Conservation (phyloP, 1,140 invertebrate genomes). For the Carposina sasakii region DNA sequence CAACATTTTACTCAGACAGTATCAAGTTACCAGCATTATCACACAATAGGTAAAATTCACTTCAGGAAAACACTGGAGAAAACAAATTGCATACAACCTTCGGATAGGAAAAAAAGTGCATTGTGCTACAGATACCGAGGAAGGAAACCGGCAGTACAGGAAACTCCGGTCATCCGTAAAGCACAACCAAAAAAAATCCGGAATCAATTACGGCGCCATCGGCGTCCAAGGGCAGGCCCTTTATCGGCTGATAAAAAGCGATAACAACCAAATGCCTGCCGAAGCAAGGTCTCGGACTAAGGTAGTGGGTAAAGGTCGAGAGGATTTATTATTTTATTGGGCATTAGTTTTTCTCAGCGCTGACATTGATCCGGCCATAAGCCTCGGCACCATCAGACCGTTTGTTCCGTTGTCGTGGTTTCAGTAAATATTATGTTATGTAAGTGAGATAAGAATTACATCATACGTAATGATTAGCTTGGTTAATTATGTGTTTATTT, state of each 20-base stretch:
- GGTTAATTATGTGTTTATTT: too few relatives aligned
- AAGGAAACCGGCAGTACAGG: slow-evolving; percentile 47
- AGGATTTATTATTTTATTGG: background rate
- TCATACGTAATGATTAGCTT: too few relatives aligned
- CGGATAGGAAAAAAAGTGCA: slow-evolving; percentile 18
- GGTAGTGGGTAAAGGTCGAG: background rate
- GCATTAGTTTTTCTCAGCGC: background rate
- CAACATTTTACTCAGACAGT: too few relatives aligned
- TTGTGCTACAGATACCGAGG: slow-evolving; percentile 44
- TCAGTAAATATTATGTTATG: too few relatives aligned
- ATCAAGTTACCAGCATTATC: too few relatives aligned
- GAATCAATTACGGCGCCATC: slow-evolving; percentile 49
- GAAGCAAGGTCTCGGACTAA: background rate
- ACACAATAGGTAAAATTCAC: too few relatives aligned
- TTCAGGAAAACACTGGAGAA: too few relatives aligned
- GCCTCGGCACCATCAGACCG: too few relatives aligned
- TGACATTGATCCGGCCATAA: background rate
- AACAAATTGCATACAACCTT: slow-evolving; percentile 6
- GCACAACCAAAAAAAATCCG: slow-evolving; percentile 47
- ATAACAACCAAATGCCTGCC: background rate
- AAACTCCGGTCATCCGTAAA: slow-evolving; percentile 52
- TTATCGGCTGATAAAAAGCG: slow-evolving; percentile 45
- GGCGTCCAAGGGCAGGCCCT: slow-evolving; percentile 52
- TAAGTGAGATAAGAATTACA: too few relatives aligned
- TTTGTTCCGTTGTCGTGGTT: too few relatives aligned